Evolutionary conservation across 2,113 vertebrate genomes (phyloP).

Genomic region (western clawed frog (Xenopus tropicalis)): UCB_Xtro_10.0 CM004449.2:406501-407000

Average conservation of each 20-base stretch:
- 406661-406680: background rate
- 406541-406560: background rate
- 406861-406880: background rate
- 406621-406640: conserved; percentile 48
- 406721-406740: background rate
- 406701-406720: background rate
- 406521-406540: background rate
- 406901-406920: background rate
- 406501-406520: too few species aligned
- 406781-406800: conserved; percentile 5
- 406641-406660: conserved; percentile 47
- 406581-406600: too few species aligned
- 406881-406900: background rate
- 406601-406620: background rate
- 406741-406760: background rate
- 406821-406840: background rate
- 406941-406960: conserved; percentile 16
- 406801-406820: conserved; percentile 1
- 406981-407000: conserved; percentile 39
- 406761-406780: background rate
- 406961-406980: conserved; percentile 3
- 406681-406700: too few species aligned
- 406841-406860: background rate
- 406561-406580: too few species aligned
- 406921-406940: background rate